Base-by-base conservation (phyloP, 1,140 invertebrate genomes). In the Centruroides vittatus region DNA sequence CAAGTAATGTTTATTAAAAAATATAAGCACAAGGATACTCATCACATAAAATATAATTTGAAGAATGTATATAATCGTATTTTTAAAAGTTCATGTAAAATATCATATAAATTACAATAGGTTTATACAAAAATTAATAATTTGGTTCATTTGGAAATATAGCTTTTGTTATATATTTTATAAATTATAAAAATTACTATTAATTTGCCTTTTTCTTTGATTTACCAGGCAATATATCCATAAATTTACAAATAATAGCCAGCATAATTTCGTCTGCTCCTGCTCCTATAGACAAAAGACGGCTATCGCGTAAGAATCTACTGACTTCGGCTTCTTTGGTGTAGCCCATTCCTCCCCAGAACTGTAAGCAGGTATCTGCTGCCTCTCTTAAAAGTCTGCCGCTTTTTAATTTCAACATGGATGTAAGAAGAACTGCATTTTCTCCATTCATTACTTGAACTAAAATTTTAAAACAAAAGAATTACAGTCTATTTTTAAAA, bases 261-360 rank as follows among this genome's bases (percentile, higher is more conserved):
- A 83, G 66, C 80, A 83, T 82, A 4, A 82, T 75, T 72, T 82
- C 82, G 74, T 82, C 81, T 56, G 79, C 75, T 10, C 81, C 82
- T 13, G 73, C 81, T 35, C 77, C 81, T 62, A 82, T 83, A 5
- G 79, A 80, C 23, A 78, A 47, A 0, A 81, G 66, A 41, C 81
- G 70, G 50, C 74, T 67, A 70, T 83, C 81, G 49, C 81, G 73
- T 66, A 72, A 81, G 10, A 73, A 67, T 13, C 79, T 67, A 49
- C 73, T 75, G 48, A 81, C 70, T 6, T 70, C 62, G 56, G 76
- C 72, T 53, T 83, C 81, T 51, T 73, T 71, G 5, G 78, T 79
- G 69, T 76, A 84, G 3, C 81, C 81, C 78, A 81, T 81, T 13
- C 80, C 82, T 59, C 82, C 81, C 76, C 78, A 82, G 65, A 71